Evolutionary conservation across 2,888 invertebrate species (phyloP), one percentile per base, ranked within the genome.

Genomic region (Idaea biselata): DNA sequence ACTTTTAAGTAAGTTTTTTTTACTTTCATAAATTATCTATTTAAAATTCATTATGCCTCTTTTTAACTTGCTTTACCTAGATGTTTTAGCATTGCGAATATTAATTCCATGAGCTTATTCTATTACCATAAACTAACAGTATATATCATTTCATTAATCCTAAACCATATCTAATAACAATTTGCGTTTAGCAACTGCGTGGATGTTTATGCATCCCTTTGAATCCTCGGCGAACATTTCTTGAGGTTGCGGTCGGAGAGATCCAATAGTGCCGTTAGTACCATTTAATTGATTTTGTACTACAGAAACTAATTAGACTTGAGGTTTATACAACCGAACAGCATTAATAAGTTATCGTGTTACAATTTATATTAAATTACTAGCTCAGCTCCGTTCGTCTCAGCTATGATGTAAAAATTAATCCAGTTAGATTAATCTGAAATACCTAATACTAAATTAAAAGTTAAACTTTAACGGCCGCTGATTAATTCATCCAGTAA

Each of bases 221-320:
- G 83, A 85, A 83, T 82, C 73, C 74, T 78, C 74, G 69, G 72
- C 70, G 76, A 85, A 79, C 82, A 83, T 83, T 88, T 84, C 86
- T 86, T 83, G 86, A 79, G 84, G 84, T 83, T 86, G 86, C 79
- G 88, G 87, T 82, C 68, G 71, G 68, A 68, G 67, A 68, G 78
- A 83, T 77, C 81, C 80, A 79, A 83, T 82, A 81, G 80, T 80
- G 75, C 73, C 73, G 80, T 83, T 86, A 84, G 85, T 83, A 86
- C 80, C 85, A 86, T 89, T 89, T 87, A 88, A 91, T 90, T 90
- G 91, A 89, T 90, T 89, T 88, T 88, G 82, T 87, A 84, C 79
- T 83, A 81, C 81, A 82, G 87, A 89, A 91, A 89, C 89, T 91
- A 91, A 91, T 91, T 90, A 90, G 86, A 85, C 83, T 86, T 87